These are phyloP conservation scores for Phocoena sinus DNA, from an alignment of 2,113 vertebrate species.

Conservation along the genomic window DNA sequence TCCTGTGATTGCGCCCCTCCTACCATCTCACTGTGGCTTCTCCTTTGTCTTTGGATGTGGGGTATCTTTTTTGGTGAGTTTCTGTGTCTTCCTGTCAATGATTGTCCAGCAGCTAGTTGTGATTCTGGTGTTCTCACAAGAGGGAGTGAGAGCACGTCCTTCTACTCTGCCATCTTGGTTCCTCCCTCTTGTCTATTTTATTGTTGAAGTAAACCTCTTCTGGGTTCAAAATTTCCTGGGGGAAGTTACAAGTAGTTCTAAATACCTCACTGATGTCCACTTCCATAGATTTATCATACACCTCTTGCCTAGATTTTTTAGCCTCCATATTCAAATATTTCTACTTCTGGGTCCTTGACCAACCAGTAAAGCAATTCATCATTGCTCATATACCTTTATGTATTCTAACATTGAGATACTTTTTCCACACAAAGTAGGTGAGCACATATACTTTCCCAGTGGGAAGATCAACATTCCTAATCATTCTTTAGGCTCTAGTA, in stretches of 20 bases:
- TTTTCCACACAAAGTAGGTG: not conserved
- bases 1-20: no score
- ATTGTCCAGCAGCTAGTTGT: no score
- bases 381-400: not conserved
- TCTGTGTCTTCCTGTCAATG: accelerated
- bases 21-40: no score
- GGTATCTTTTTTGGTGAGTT: no score
- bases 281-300: not conserved
- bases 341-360: not conserved
- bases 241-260: not conserved
- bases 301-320: not conserved
- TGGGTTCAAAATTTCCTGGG: not conserved
- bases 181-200: not conserved
- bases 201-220: not conserved
- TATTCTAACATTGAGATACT: not conserved
- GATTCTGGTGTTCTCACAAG: no score
- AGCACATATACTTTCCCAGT: not conserved
- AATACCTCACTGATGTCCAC: not conserved
- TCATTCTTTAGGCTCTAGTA: not conserved
- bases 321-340: not conserved
- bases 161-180: no score
- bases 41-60: no score
- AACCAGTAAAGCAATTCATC: not conserved
- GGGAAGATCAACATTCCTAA: not conserved
- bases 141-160: no score